Percentiles rank a stretch among this genome's conserved stretches.
Evolutionary conservation across 2,113 vertebrate species (phyloP).

Genomic region (Elephantulus edwardii): DNA sequence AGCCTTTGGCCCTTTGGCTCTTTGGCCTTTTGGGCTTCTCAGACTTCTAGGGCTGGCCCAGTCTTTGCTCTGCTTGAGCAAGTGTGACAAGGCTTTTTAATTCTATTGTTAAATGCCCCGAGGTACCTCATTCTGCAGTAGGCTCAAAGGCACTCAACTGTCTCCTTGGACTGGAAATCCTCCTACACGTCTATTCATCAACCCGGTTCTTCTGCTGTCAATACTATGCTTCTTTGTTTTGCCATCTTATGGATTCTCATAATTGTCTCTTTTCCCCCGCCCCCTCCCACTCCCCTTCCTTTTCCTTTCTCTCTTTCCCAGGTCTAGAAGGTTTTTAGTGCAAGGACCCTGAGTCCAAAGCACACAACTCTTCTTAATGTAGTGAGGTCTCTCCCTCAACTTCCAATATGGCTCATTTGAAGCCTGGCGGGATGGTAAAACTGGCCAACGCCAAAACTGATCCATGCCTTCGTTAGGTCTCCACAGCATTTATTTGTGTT

Average conservation of each 20-base stretch:
- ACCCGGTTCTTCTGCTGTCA: neutral
- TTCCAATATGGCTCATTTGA: neutral
- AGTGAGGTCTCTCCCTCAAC: neutral
- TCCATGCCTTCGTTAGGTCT: neutral
- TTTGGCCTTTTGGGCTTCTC: neutral
- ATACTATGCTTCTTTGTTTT: neutral
- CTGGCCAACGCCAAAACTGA: neutral
- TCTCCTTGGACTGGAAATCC: too few relatives aligned
- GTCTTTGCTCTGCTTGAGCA: neutral
- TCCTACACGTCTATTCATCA: too few relatives aligned
- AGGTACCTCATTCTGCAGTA: neutral
- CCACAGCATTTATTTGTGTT: neutral
- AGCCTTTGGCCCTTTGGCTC: neutral
- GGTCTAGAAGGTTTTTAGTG: neutral
- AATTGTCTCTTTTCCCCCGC: too few relatives aligned
- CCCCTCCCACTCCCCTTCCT: neutral
- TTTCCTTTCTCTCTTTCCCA: neutral
- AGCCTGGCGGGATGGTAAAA: neutral
- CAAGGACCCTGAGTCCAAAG: neutral
- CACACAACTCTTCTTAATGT: neutral
- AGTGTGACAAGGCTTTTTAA: neutral
- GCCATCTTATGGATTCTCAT: too few relatives aligned
- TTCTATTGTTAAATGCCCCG: neutral
- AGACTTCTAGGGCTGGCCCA: neutral
- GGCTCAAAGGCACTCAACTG: neutral